Conservation (phyloP, 2,888 invertebrate genomes). For the Nebria brevicollis region DNA sequence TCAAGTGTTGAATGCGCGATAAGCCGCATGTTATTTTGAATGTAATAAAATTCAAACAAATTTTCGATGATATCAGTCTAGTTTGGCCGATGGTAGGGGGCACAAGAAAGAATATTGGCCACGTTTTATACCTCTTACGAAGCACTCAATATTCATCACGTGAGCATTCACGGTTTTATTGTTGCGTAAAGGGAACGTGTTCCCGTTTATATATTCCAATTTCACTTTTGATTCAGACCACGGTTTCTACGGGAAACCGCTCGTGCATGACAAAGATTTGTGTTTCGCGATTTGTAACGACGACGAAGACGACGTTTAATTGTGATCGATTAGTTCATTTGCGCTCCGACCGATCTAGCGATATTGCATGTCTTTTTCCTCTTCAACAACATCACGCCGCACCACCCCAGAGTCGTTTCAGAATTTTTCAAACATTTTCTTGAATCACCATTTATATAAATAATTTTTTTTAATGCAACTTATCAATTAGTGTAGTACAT, state of each 20-base stretch:
- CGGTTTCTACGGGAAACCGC: conserved; percentile 21
- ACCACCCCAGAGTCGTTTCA: conserved; percentile 10
- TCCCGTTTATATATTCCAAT: conserved; percentile 38
- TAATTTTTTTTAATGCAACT: no score
- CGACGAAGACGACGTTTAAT: conserved; percentile 48
- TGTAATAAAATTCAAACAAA: conserved; percentile 43
- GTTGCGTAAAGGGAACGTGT: conserved; percentile 38
- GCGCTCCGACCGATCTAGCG: conserved; percentile 14
- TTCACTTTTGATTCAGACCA: conserved; percentile 43
- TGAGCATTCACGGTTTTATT: conserved; percentile 40
- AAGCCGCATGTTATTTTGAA: conserved; percentile 29
- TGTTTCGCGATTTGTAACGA: conserved; percentile 45
- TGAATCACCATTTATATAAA: neutral
- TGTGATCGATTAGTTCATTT: conserved; percentile 51
- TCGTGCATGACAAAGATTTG: conserved; percentile 43
- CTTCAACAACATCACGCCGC: conserved; percentile 29
- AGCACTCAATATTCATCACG: conserved; percentile 43
- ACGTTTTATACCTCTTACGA: conserved; percentile 32
- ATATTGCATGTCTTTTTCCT: neutral
- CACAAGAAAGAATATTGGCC: conserved; percentile 18
- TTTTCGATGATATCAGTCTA: conserved; percentile 34
- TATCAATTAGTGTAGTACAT: no score
- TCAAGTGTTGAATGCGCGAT: conserved; percentile 39
- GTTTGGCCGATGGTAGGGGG: neutral
- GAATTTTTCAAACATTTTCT: neutral